A percentile compares a stretch with the other conserved stretches of the same genome.
Evolutionary conservation across 2,113 vertebrate species (phyloP).

Genomic region (Myiopsitta monachus): DNA sequence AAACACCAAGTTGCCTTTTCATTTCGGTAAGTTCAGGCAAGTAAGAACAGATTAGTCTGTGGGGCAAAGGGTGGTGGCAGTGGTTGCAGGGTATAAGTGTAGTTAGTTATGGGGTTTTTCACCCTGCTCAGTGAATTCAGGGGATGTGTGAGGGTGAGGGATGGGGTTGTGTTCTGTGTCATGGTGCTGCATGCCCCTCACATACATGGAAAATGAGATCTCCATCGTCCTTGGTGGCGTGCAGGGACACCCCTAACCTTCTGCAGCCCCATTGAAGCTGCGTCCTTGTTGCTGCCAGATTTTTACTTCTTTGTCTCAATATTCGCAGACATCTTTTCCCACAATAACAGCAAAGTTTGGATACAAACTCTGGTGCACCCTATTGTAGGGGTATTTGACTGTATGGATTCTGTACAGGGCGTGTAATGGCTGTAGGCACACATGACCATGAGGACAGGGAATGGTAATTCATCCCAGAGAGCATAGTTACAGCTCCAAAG

Average conservation of each 20-base stretch:
- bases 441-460: not conserved
- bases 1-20: not conserved
- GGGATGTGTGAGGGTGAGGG: not conserved
- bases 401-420: accelerated
- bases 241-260: not conserved
- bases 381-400: not conserved
- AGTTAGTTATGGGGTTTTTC: not conserved
- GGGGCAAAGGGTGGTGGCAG: not conserved
- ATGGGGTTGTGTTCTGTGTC: not conserved
- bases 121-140: not conserved
- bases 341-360: not conserved
- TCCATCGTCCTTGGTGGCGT: not conserved
- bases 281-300: not conserved
- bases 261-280: not conserved
- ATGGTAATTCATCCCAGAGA: not conserved
- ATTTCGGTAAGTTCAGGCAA: not conserved
- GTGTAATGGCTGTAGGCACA: not conserved
- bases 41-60: not conserved
- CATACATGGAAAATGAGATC: accelerated
- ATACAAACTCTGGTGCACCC: not conserved
- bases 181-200: not conserved
- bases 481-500: not conserved
- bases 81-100: accelerated
- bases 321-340: not conserved
- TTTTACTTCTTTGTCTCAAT: not conserved